Evolutionary conservation across 2,113 vertebrate genomes (phyloP).

Genomic region (Pelobates fuscus): DNA sequence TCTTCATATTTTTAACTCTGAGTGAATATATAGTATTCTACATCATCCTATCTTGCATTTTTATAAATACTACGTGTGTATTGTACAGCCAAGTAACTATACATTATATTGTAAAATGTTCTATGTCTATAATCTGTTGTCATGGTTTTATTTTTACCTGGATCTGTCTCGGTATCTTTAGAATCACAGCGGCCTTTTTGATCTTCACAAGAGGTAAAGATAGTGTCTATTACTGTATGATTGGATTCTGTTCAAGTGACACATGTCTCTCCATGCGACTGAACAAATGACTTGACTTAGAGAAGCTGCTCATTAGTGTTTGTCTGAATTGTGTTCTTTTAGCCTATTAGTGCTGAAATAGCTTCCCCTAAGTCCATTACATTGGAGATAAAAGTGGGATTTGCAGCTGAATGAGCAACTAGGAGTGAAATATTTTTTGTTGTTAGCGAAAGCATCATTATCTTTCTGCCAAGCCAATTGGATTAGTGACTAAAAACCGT

Average conservation of each 20-base stretch:
- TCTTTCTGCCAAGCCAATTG: neutral
- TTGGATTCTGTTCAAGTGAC: constrained; percentile 51
- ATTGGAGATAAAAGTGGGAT: constrained; percentile 56
- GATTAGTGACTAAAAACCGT: constrained; percentile 29
- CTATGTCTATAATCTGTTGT: neutral
- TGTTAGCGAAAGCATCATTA: constrained; percentile 55
- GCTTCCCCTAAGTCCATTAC: constrained; percentile 59
- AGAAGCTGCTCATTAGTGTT: constrained; percentile 55
- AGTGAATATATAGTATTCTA: too few species aligned
- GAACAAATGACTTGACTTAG: constrained; percentile 48
- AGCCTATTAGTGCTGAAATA: constrained; percentile 60
- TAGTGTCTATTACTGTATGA: constrained; percentile 30
- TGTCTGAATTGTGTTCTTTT: constrained; percentile 55
- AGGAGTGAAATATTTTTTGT: constrained; percentile 50
- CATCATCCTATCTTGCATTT: too few species aligned
- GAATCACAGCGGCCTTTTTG: neutral
- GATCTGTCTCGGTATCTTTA: neutral
- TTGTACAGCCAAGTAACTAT: too few species aligned
- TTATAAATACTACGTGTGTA: too few species aligned
- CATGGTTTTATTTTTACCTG: constrained; percentile 8
- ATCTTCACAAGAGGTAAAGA: neutral
- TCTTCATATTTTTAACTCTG: too few species aligned
- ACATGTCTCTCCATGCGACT: constrained; percentile 28
- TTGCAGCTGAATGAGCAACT: constrained; percentile 57
- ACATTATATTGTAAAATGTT: too few species aligned